phyloP scores from a whole-genome alignment of 1,140 invertebrate species.

The Littorina saxatilis region DNA sequence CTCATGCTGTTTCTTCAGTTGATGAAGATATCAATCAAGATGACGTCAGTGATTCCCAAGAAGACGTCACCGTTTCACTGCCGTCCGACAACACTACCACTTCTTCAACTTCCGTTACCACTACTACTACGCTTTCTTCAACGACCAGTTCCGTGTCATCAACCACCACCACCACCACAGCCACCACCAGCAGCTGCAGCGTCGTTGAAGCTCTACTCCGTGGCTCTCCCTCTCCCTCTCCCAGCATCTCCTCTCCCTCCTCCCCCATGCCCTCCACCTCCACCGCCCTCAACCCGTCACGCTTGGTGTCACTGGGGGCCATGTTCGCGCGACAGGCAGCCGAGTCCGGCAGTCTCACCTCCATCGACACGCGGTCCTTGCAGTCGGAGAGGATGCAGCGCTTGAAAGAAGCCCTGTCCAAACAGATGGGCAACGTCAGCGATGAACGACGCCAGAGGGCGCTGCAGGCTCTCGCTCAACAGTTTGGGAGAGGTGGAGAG shows the following conservation, averaged over 20 bases:
- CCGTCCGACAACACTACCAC: no score
- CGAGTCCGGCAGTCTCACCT: background rate
- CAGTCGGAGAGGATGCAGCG: constrained; percentile 23
- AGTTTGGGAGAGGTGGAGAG: no score
- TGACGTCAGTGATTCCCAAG: no score
- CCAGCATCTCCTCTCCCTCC: background rate
- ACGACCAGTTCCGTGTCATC: no score
- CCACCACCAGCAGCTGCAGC: background rate
- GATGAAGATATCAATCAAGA: no score
- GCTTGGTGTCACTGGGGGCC: constrained; percentile 20
- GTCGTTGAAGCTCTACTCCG: no score
- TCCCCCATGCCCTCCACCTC: constrained; percentile 11
- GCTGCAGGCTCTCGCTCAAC: constrained; percentile 20
- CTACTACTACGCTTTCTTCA: no score
- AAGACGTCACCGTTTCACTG: no score
- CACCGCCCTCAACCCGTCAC: background rate
- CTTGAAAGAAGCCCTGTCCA: background rate
- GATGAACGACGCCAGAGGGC: constrained; percentile 25
- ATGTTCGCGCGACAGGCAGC: constrained; percentile 26
- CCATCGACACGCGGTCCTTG: constrained; percentile 18
- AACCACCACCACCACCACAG: background rate
- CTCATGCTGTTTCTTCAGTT: no score
- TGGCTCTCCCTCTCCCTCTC: background rate
- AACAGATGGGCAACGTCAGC: constrained; percentile 16
- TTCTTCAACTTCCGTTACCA: background rate